Evolutionary conservation across 1,140 invertebrate genomes (phyloP).

Genomic region (Stenopsyche tienmushanensis): DNA sequence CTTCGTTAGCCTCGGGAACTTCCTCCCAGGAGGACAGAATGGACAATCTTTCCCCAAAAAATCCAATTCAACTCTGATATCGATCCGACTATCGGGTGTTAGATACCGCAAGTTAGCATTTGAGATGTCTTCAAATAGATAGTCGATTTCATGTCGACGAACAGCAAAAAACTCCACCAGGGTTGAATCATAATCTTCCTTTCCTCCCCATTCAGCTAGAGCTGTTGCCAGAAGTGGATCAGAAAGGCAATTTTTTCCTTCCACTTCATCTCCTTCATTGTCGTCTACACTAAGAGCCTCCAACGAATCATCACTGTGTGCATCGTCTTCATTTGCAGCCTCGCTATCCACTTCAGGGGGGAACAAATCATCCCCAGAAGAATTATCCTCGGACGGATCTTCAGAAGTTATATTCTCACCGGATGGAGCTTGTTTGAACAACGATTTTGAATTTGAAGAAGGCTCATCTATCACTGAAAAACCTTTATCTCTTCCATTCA

Average conservation of each 20-base stretch:
- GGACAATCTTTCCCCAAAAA: no score
- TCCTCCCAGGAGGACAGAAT: no score
- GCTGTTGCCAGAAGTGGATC: constrained; percentile 33
- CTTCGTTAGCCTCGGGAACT: no score
- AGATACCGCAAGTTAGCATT: no score
- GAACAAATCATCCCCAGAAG: constrained; percentile 6
- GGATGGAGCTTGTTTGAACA: no score
- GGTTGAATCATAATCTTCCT: constrained; percentile 53
- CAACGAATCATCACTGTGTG: constrained; percentile 30
- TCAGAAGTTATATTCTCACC: no score
- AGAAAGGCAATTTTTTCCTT: constrained; percentile 37
- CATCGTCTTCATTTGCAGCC: constrained; percentile 3
- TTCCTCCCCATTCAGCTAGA: constrained; percentile 46
- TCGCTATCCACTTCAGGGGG: constrained; percentile 9
- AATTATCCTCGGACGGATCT: no score
- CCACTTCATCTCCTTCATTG: constrained; percentile 45
- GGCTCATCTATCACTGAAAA: constrained; percentile 50
- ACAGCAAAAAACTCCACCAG: constrained; percentile 48
- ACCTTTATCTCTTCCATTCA: constrained; percentile 48
- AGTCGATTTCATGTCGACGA: constrained; percentile 49
- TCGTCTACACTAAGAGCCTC: constrained; percentile 45
- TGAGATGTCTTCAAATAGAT: constrained; percentile 44
- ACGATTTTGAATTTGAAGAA: no score
- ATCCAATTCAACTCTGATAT: no score
- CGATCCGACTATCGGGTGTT: no score